Conservation (phyloP, 2,113 vertebrate genomes). For the Gallinago paraguaiae region DNA sequence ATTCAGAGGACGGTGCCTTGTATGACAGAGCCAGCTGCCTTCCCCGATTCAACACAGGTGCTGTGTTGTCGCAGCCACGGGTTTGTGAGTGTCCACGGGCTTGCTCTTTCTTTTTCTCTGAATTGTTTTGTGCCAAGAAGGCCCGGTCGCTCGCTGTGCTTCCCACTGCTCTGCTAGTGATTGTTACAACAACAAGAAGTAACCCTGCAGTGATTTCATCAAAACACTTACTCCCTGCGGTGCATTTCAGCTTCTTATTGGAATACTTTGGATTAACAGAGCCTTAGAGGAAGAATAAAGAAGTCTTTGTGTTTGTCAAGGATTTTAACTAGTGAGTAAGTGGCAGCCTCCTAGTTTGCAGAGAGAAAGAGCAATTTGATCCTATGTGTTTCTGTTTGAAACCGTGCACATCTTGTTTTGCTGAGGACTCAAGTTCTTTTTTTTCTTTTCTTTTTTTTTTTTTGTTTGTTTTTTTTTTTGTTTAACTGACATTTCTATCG, state of each 20-base stretch:
- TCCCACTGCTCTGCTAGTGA: conserved; percentile 59
- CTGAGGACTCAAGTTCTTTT: background rate
- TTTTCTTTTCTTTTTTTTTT: background rate
- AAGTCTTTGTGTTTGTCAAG: conserved; percentile 59
- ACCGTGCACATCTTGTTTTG: background rate
- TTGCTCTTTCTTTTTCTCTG: background rate
- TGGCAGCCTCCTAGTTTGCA: conserved; percentile 6
- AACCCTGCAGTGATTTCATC: conserved; percentile 67
- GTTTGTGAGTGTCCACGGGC: background rate
- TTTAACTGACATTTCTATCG: background rate
- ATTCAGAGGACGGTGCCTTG: background rate
- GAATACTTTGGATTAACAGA: conserved; percentile 58
- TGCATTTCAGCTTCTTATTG: conserved; percentile 60
- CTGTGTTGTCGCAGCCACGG: background rate
- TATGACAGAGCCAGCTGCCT: conserved; percentile 9
- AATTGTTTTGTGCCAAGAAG: conserved; percentile 29
- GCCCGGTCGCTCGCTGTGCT: background rate
- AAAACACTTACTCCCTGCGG: conserved; percentile 29
- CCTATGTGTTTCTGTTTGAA: conserved; percentile 8
- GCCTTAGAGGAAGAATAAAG: conserved; percentile 57
- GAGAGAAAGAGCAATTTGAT: conserved; percentile 7
- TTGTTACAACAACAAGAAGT: conserved; percentile 62
- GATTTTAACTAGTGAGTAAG: conserved; percentile 50
- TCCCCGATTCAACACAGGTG: conserved; percentile 24
- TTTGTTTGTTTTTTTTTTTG: background rate